Percentiles rank a stretch among this genome's conserved stretches.
Conservation (phyloP, 1,140 invertebrate species). For the Drosophila erecta region DNA sequence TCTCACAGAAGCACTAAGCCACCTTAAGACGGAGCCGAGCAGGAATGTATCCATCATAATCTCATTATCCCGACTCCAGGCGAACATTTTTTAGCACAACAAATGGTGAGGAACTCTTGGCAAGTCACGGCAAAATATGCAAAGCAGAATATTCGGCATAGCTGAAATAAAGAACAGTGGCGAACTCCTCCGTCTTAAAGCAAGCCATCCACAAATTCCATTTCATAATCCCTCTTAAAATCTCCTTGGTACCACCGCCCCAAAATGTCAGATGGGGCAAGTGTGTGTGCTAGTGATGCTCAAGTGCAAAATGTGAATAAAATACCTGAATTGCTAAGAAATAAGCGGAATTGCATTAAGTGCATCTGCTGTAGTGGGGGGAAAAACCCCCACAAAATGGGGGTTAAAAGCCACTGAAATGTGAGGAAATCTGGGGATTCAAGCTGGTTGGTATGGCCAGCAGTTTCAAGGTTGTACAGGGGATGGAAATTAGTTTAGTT, state of each 20-base stretch:
- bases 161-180: constrained; percentile 8
- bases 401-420: not conserved
- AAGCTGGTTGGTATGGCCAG: constrained; percentile 34
- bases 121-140: constrained; percentile 48
- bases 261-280: not conserved
- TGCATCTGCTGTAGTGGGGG: constrained; percentile 28
- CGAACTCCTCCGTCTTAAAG: constrained; percentile 7
- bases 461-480: constrained; percentile 40
- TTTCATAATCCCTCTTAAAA: constrained; percentile 22
- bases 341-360: constrained; percentile 63
- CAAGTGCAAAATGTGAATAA: constrained; percentile 48
- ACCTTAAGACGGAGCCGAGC: constrained; percentile 41
- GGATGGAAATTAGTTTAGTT: constrained; percentile 56
- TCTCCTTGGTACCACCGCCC: constrained; percentile 10
- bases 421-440: constrained; percentile 12
- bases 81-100: constrained; percentile 19
- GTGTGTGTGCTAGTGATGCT: constrained; percentile 8
- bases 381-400: constrained; percentile 1
- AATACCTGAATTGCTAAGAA: constrained; percentile 38
- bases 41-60: constrained; percentile 52
- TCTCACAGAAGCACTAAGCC: constrained; percentile 24
- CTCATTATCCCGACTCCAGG: constrained; percentile 46
- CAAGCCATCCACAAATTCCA: constrained; percentile 15
- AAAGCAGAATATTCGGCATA: constrained; percentile 57
- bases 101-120: constrained; percentile 9